phyloP scores from a whole-genome alignment of 1,140 invertebrate genomes.

The Trinorchestia longiramus region DNA sequence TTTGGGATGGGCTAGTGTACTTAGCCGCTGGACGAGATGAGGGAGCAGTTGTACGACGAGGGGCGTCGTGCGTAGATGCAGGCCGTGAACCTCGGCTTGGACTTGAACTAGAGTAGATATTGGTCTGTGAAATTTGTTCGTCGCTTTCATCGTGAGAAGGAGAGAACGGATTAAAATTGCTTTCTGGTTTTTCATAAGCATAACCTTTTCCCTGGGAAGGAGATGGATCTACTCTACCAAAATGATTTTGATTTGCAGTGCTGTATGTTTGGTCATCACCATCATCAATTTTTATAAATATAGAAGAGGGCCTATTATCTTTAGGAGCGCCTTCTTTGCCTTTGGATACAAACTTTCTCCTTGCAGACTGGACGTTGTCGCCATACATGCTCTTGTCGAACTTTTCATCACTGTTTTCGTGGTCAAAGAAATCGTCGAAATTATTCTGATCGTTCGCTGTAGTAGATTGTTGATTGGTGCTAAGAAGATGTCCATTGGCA shows the following conservation, averaged over 20 bases:
- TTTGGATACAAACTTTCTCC: background rate
- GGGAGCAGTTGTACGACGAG: conserved; percentile 23
- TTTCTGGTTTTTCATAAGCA: background rate
- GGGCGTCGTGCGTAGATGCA: background rate
- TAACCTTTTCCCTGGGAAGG: background rate
- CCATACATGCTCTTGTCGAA: conserved; percentile 44
- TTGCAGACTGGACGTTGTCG: conserved; percentile 30
- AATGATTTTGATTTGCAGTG: background rate
- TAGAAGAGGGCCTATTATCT: background rate
- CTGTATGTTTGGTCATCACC: background rate
- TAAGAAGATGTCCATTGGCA: background rate
- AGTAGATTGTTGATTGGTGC: background rate
- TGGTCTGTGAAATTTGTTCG: background rate
- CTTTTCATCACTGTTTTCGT: conserved; percentile 3
- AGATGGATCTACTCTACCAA: background rate
- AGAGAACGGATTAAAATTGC: conserved; percentile 44
- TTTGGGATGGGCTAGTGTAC: background rate
- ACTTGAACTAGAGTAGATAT: background rate
- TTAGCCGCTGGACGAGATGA: conserved; percentile 7
- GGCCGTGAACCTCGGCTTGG: background rate
- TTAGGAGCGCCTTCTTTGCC: background rate
- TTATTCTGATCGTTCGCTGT: background rate
- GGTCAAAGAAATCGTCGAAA: background rate
- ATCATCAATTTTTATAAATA: conserved; percentile 18
- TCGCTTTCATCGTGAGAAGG: background rate